These are phyloP conservation scores for Polia nebulosa DNA, from an alignment of 2,888 invertebrate species.

Conservation along the genomic window DNA sequence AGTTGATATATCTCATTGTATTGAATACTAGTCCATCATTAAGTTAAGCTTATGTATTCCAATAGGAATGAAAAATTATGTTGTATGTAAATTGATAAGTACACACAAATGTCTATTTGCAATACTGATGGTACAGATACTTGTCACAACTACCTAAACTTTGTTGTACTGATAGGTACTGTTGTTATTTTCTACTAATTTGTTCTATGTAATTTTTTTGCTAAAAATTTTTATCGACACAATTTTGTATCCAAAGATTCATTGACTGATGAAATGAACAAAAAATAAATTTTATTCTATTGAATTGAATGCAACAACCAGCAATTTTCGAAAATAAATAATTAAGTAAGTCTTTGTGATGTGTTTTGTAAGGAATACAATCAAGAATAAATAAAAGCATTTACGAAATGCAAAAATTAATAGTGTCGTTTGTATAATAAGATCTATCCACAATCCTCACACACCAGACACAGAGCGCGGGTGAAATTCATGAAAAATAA, in stretches of 20 bases:
- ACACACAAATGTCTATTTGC: constrained; percentile 53
- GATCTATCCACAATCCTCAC: no score
- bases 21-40: constrained; percentile 85
- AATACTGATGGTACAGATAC: no score
- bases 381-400: constrained; percentile 63
- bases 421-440: constrained; percentile 26
- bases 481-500: no score
- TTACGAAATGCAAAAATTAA: constrained; percentile 61
- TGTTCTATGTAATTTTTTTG: constrained; percentile 30
- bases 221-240: constrained; percentile 49
- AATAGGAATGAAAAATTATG: constrained; percentile 62
- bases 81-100: constrained; percentile 67
- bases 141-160: no score
- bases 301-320: constrained; percentile 32
- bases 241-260: constrained; percentile 62
- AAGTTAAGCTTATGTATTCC: constrained; percentile 72
- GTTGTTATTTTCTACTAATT: constrained; percentile 52
- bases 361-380: constrained; percentile 66
- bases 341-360: constrained; percentile 66
- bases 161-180: constrained; percentile 33
- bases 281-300: constrained; percentile 7
- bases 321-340: constrained; percentile 41
- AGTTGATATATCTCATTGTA: constrained; percentile 76
- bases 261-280: constrained; percentile 58
- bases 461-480: no score